Conservation (phyloP, 2,888 invertebrate species). For the Melikaiella ostensackeni region DNA sequence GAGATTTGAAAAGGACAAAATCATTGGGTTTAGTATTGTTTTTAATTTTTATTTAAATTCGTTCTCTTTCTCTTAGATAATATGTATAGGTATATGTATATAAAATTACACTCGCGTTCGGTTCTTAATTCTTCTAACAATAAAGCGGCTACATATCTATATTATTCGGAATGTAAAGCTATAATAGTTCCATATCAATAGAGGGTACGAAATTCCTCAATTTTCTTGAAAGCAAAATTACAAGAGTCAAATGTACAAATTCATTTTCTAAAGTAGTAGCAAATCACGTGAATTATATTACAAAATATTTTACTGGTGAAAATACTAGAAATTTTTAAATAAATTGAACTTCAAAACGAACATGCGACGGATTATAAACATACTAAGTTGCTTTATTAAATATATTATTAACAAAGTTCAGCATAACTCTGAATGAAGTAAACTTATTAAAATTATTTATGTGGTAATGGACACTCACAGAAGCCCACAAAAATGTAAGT, state of each 20-base stretch:
- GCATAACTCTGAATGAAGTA: neutral
- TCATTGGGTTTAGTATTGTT: constrained; percentile 1
- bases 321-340: neutral
- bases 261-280: neutral
- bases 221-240: neutral
- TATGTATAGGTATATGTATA: neutral
- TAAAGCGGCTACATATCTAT: neutral
- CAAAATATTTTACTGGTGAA: neutral
- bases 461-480: too few relatives aligned
- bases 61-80: neutral
- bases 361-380: neutral
- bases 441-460: neutral
- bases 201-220: neutral
- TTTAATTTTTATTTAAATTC: constrained; percentile 2
- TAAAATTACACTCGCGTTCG: neutral
- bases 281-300: neutral
- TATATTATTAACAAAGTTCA: neutral
- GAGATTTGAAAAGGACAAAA: constrained; percentile 13
- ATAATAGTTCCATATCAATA: neutral
- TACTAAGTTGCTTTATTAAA: neutral
- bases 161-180: neutral
- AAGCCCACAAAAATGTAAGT: too few relatives aligned
- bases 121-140: neutral
- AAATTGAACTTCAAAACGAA: neutral
- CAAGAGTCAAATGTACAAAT: neutral